Base-by-base conservation (phyloP, 1,140 invertebrate genomes). In the Micrasema minimum region DNA sequence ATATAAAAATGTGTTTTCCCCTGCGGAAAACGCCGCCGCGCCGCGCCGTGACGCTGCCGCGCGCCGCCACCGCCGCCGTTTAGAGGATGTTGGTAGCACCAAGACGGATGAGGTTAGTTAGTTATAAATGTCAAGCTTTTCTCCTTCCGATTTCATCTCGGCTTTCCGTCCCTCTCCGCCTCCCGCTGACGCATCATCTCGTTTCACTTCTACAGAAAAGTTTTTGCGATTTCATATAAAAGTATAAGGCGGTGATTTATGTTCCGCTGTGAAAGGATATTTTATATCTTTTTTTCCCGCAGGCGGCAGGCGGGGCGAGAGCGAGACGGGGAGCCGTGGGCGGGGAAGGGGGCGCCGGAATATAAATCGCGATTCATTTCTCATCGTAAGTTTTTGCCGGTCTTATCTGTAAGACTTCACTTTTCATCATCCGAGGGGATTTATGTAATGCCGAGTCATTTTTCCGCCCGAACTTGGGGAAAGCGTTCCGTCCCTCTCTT, bases 371-470 rank as follows among this genome's bases (percentile, higher is more conserved):
- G 82, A 85, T 81, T 83, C 83, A 85, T 85, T 85, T 85, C 83
- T 85, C 83, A 85, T 85, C 82, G 83, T 80, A 85, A 85, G 81
- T 85, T 85, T 85, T 85, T 85, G 82, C 83, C 82, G 83, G 83
- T 83, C 83, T 85, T 85, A 85, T 85, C 83, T 83, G 83, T 85
- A 81, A 85, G 82, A 84, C 83, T 85, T 85, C 83, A 85, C 83
- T 85, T 85, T 85, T 85, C 83, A 84, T 85, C 83, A 85, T 85
- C 83, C 83, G 80, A 83, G 80, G 82, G 83, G 83, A 84, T 84
- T 85, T 84, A 83, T 85, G 82, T 85, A 85, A 85, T 84, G 83
- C 83, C 82, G 83, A 85, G 83, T 85, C 83, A 85, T 85, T 85
- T 85, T 83, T 84, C 83, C 82, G 82, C 81, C 81, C 81, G 80